Evolutionary conservation across 2,113 vertebrate species (phyloP), one percentile per base, ranked within the genome.

Genomic region (Zosterops borbonicus): DNA sequence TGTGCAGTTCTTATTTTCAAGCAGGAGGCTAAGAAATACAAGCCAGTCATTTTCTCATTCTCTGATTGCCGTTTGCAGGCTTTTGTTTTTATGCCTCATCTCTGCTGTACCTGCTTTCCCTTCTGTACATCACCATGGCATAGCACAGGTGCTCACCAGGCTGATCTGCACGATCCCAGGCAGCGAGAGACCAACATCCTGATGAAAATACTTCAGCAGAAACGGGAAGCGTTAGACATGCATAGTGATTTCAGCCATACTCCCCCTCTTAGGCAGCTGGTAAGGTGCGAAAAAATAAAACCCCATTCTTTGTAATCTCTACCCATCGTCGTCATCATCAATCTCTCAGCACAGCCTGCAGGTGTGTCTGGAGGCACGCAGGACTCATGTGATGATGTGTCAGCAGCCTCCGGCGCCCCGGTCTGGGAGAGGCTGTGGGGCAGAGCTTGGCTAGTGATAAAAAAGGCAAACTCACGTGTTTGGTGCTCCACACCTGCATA

Each of bases 321-420:
- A 5, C 6, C 47, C 56, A 9, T 8, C 18, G 5, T 5, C 17
- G 28, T 11, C 55, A 28, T 11, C 55, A 28, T 5, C 14, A n/a
- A 24, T 10, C 41, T 44, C 65, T n/a, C 53, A 39, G 53, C n/a
- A 11, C 60, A 70, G 62, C 52, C 47, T 39, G 35, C 5, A 5
- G 60, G 11, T 17, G n/a, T 41, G 63, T 24, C 64, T 11, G 14
- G 39, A 18, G 49, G 44, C 3, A 24, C 6, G 5, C 28, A 44
- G 41, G 25, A 6, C 28, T 41, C 3, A 21, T 0, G 3, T 14
- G 18, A 7, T 0, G 28, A 8, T 9, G 29, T 4, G 29, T 8
- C 39, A 73, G 55, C 82, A n/a, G 52, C 3, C 52, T n/a, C 46
- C 23, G 27, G 50, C 71, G 35, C 24, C 9, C 31, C 0, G 2